A percentile compares a stretch with the other conserved stretches of the same genome.
phyloP scores from a whole-genome alignment of 2,888 invertebrate genomes.

The Catocala fraxini region DNA sequence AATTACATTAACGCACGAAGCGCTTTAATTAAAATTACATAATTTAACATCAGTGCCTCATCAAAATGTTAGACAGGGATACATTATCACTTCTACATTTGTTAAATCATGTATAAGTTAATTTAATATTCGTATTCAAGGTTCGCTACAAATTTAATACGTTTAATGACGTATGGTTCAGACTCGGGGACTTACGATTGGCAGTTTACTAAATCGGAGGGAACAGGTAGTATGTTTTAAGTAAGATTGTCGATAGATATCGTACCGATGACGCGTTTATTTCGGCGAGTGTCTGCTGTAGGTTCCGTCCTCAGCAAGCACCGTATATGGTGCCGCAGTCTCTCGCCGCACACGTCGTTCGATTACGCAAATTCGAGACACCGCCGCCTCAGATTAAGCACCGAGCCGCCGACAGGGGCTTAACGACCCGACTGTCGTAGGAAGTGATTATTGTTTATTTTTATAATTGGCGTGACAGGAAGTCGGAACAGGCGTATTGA shows the following conservation, averaged over 20 bases:
- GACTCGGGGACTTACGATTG: too few species aligned
- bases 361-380: constrained; percentile 75
- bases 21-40: constrained; percentile 21
- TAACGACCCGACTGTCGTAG: constrained; percentile 75
- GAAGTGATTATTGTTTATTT: constrained; percentile 86
- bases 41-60: too few species aligned
- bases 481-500: constrained; percentile 59
- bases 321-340: constrained; percentile 66
- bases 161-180: too few species aligned
- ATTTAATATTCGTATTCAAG: background rate
- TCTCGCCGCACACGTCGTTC: constrained; percentile 76
- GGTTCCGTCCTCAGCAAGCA: constrained; percentile 46
- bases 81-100: too few species aligned
- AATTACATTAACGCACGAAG: constrained; percentile 8
- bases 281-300: constrained; percentile 26
- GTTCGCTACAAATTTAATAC: too few species aligned
- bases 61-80: too few species aligned
- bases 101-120: constrained; percentile 1
- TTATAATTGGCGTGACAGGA: constrained; percentile 81
- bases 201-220: too few species aligned
- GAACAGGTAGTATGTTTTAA: too few species aligned
- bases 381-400: constrained; percentile 75
- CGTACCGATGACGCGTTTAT: constrained; percentile 54
- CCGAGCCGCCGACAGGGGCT: constrained; percentile 61
- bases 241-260: constrained; percentile 55